Evolutionary conservation across 2,888 invertebrate species (phyloP), one percentile per base, ranked within the genome.

Genomic region (Cephus nigrinus): DNA sequence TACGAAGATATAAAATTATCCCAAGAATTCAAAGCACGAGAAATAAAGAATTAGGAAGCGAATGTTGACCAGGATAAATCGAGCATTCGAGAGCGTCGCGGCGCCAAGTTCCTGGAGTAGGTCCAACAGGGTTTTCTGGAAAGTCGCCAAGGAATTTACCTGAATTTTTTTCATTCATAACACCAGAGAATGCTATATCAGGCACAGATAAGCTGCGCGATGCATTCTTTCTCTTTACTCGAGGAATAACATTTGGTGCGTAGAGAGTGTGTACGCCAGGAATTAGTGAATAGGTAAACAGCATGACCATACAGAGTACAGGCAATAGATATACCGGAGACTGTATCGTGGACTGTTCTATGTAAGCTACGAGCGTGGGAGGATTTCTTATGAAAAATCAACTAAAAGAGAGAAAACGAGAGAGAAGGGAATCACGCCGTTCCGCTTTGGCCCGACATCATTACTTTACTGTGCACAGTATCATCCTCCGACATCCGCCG

Each of bases 161-260:
- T 84, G 86, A 87, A 90, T 89, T 89, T 90, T 90, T 80, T 88
- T 35, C 90, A 90, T 90, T 89, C 89, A 89, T 90, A 90, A 90
- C 84, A 85, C 81, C 81, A 81, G 68, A 15, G 83, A 73, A 78
- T 82, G 84, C 85, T 89, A 87, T 85, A 87, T 88, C 85, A 83
- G 82, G 83, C 82, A 82, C 83, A 82, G 84, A 78, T 79, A 76
- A 79, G 81, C 84, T 82, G 81, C 80, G 78, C 9, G 15, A 1
- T 23, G 23, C 23, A 55, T 55, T 55, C 23, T 55, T 55, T 55
- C 23, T 55, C 23, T 23, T 23, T 23, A 23, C 23, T 23, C 9
- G 9, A 0, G 0, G 55, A 23, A 55, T 55, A 15, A 15, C 2
- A 1, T 55, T 55, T 55, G 2, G 12, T 1, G 12, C 23, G 40